phyloP scores from a whole-genome alignment of 2,113 vertebrate genomes.

The Datnioides undecimradiatus region DNA sequence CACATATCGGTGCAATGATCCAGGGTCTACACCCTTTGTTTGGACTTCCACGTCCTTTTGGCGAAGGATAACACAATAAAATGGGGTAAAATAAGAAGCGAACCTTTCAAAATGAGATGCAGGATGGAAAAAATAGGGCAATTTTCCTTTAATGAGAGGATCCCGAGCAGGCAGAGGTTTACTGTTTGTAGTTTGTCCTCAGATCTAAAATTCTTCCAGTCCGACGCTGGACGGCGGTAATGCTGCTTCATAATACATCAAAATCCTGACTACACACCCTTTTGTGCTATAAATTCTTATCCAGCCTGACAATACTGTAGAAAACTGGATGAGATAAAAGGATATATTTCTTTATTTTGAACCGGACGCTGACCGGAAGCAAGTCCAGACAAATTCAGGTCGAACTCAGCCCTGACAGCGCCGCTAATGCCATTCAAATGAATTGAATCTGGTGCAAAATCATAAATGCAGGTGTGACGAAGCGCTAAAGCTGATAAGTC shows the following conservation, averaged over 20 bases:
- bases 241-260: not conserved
- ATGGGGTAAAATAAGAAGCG: not conserved
- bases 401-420: not conserved
- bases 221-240: not conserved
- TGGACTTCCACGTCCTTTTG: too few species aligned
- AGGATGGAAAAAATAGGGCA: too few species aligned
- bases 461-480: not conserved
- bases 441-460: conserved; percentile 4
- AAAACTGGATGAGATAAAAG: not conserved
- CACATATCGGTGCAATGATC: too few species aligned
- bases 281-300: not conserved
- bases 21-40: too few species aligned
- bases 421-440: not conserved
- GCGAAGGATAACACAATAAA: not conserved
- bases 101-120: too few species aligned
- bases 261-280: not conserved
- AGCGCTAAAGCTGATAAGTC: conserved; percentile 20
- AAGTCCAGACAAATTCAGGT: not conserved
- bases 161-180: not conserved
- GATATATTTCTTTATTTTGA: not conserved
- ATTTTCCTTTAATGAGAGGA: too few species aligned
- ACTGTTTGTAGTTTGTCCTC: not conserved
- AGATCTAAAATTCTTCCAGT: not conserved
- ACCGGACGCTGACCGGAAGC: too few species aligned
- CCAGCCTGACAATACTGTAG: not conserved